Conservation (phyloP, 2,113 vertebrate species). For the Sorex araneus region DNA sequence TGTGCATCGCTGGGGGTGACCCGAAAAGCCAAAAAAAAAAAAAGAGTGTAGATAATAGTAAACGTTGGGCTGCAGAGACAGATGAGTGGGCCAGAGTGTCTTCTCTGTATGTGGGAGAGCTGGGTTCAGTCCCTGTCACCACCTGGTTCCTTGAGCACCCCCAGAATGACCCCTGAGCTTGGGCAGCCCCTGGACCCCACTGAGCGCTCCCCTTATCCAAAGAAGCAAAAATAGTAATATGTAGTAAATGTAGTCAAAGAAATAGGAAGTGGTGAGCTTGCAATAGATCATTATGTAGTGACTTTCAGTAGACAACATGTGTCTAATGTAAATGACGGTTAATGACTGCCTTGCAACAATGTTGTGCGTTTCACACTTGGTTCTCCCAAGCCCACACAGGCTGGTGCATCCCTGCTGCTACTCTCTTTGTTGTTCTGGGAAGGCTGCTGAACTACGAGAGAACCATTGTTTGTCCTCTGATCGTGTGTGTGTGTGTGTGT, state of each 20-base stretch:
- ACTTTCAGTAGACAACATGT: background rate
- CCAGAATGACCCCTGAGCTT: no score
- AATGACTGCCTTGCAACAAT: background rate
- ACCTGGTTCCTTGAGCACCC: no score
- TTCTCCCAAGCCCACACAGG: background rate
- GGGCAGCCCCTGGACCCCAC: no score
- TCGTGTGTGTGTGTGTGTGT: no score
- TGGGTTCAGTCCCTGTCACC: no score
- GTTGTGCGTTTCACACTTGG: constrained; percentile 12
- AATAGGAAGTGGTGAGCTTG: background rate
- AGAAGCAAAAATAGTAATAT: background rate
- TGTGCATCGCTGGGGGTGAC: no score
- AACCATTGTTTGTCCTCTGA: background rate
- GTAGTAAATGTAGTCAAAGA: background rate
- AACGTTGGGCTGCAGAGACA: no score
- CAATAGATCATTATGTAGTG: background rate
- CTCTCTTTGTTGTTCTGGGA: constrained; percentile 11
- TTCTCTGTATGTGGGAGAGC: no score
- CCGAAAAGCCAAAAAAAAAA: no score
- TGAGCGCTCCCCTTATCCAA: no score
- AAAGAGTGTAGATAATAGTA: background rate
- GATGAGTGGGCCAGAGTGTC: no score
- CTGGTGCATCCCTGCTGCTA: background rate
- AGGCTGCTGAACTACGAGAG: background rate
- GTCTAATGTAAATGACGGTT: background rate